Evolutionary conservation across 2,888 invertebrate genomes (phyloP).

Genomic region (Cybosia mesomella): DNA sequence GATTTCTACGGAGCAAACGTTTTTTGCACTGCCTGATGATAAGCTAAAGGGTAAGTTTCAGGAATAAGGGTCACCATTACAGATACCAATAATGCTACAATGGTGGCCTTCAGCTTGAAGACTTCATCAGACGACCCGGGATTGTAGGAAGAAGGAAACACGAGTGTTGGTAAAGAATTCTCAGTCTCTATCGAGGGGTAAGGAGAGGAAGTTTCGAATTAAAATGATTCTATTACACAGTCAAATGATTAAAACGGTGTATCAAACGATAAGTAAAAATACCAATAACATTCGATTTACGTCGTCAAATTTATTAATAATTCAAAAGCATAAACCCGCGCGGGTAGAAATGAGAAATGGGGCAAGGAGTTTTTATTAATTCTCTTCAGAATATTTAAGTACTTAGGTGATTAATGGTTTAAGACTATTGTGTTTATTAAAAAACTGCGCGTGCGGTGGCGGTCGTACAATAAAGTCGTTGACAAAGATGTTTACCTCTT

Average conservation of each 20-base stretch:
- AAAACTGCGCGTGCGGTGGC: slow-evolving; percentile 61
- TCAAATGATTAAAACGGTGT: slow-evolving; percentile 18
- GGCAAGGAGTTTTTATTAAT: slow-evolving; percentile 70
- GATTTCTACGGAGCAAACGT: not conserved
- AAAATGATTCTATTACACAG: slow-evolving; percentile 7
- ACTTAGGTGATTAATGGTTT: slow-evolving; percentile 58
- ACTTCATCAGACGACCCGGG: no score
- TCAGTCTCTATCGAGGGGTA: no score
- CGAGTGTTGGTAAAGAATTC: no score
- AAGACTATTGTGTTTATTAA: slow-evolving; percentile 57
- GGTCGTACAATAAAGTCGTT: slow-evolving; percentile 47
- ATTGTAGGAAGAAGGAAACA: no score
- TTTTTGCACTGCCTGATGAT: not conserved
- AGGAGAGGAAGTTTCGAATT: not conserved
- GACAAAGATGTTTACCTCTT: slow-evolving; percentile 69
- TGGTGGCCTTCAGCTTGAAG: no score
- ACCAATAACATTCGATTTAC: slow-evolving; percentile 60
- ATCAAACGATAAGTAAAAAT: slow-evolving; percentile 29
- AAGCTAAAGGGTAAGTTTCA: no score
- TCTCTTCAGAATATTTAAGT: slow-evolving; percentile 60
- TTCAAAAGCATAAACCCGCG: slow-evolving; percentile 71
- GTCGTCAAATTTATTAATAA: slow-evolving; percentile 75
- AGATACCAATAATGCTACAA: no score
- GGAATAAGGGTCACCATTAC: no score
- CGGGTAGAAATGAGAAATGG: slow-evolving; percentile 66